Base-by-base conservation (phyloP, 2,888 invertebrate genomes). In the Notocelia uddmanniana region DNA sequence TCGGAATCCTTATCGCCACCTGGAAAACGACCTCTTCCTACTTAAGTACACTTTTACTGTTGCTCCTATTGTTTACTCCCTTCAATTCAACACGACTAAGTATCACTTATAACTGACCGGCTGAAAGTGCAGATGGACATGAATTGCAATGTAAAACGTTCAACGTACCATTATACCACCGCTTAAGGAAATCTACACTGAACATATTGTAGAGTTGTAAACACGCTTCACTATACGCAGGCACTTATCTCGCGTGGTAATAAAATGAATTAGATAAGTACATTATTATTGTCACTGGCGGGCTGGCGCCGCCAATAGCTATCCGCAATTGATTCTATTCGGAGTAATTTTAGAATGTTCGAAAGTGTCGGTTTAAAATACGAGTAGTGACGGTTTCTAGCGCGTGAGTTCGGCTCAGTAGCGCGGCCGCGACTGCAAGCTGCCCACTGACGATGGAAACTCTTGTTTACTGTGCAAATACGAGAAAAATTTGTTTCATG, bases 1-100 rank as follows among this genome's bases (percentile, higher is more conserved):
- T 94, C 94, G n/a, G 94, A 93, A 75, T 94, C 94, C 83, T 94
- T 94, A 79, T 92, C 93, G 76, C 92, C 93, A 92, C 94, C 94
- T 94, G 91, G 69, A 85, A 89, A 79, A 63, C 77, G 76, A 78
- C 73, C 78, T 74, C 80, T 34, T 19, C n/a, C 13, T 63, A n/a
- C 31, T 8, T 8, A 31, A 41, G 37, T 41, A 19, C 41, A 34
- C 26, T 8, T 41, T 3, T 63, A 57, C 13, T 55, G 31, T 26
- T 1, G 31, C 10, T 23, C 9, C 21, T 13, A 34, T 52, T 34
- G 5, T 11, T 21, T 13, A 8, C 31, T 52, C 9, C 21, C 21
- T 18, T 52, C 31, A 34, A 19, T 19, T 23, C 23, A 9, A 45
- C n/a, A 62, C 50, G 8, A 31, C 19, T 19, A 55, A 8, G 6